Evolutionary conservation across 2,797 vertebrate genomes (phyloP).

Genomic region (Paratrypauchen microcephalus): DNA sequence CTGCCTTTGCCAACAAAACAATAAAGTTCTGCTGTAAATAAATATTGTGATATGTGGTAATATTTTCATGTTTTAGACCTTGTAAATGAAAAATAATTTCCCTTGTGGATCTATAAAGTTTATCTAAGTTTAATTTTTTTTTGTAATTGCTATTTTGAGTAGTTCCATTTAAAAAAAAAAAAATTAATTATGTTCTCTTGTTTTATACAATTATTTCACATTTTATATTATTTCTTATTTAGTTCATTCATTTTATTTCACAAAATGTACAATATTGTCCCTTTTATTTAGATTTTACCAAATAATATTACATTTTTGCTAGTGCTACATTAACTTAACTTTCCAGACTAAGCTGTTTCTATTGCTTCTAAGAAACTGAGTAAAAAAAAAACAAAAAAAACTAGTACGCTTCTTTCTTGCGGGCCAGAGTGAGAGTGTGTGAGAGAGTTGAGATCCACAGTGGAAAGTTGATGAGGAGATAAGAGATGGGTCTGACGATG

Average conservation of each 20-base stretch:
- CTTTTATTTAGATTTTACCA: background rate
- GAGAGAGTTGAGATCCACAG: slow-evolving; percentile 34
- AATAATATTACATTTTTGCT: background rate
- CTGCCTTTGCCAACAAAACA: no score
- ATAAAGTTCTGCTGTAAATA: no score
- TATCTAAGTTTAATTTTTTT: no score
- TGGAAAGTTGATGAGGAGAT: slow-evolving; percentile 69
- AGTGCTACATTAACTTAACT: background rate
- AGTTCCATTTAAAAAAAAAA: background rate
- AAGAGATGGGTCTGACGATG: slow-evolving; percentile 51
- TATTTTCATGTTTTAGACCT: no score
- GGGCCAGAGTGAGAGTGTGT: slow-evolving; percentile 20
- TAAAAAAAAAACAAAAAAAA: slow-evolving; percentile 3
- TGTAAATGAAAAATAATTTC: no score
- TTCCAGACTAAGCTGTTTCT: background rate
- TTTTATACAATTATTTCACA: background rate
- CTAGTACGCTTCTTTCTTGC: slow-evolving; percentile 15
- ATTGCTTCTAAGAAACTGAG: background rate
- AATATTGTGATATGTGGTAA: no score
- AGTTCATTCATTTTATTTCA: background rate
- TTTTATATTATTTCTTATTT: slow-evolving; percentile 5
- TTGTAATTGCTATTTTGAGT: no score
- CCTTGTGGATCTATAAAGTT: no score
- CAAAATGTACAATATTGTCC: background rate
- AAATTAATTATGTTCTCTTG: background rate